Conservation (phyloP, 2,797 vertebrate species). For the Cossypha niveicapilla region DNA sequence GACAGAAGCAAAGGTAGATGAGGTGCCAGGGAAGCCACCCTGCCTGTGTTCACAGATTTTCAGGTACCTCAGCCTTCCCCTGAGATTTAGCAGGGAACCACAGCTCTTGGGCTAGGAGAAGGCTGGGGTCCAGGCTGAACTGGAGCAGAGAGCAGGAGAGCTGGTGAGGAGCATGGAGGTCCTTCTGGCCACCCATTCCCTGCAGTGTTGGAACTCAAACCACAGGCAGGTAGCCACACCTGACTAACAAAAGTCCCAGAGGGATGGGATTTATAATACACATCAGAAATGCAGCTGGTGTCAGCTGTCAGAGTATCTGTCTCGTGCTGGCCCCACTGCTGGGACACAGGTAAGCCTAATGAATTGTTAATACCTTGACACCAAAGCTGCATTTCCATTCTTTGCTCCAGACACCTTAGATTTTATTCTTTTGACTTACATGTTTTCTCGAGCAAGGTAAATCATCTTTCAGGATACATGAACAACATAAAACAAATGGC, state of each 20-base stretch:
- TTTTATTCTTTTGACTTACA: neutral
- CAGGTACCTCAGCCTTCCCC: neutral
- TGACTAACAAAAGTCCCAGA: neutral
- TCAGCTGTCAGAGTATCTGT: neutral
- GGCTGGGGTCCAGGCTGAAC: neutral
- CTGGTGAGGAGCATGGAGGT: fast-evolving
- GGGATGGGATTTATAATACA: neutral
- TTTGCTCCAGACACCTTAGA: neutral
- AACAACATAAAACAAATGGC: neutral
- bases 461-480: neutral
- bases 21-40: neutral
- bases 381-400: neutral
- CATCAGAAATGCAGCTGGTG: neutral
- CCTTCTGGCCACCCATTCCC: neutral
- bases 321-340: neutral
- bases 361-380: conserved; percentile 17
- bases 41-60: neutral
- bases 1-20: neutral
- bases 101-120: neutral
- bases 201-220: neutral
- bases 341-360: conserved; percentile 8
- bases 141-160: neutral
- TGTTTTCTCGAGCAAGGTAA: neutral
- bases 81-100: neutral
- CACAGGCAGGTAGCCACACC: neutral